Evolutionary conservation across 2,113 vertebrate species (phyloP), one percentile per base, ranked within the genome.

Genomic region (Baryphthengus martii): DNA sequence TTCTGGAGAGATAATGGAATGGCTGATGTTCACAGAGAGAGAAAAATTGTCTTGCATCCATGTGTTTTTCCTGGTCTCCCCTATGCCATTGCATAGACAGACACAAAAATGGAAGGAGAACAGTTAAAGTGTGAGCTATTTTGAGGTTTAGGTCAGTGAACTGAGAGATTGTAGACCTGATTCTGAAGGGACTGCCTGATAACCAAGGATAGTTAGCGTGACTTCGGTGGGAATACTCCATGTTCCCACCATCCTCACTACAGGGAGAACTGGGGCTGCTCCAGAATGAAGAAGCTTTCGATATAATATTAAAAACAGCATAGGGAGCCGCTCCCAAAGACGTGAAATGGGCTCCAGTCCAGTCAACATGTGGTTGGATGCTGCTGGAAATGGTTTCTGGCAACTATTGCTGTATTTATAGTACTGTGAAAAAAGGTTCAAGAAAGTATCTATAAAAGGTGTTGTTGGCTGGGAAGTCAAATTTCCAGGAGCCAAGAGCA

Each of bases 381-480:
- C 78, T 97, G 95, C 93, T 97, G 96, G 93, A 91, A 97, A 85
- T 8, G 7, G 59, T 97, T 97, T 95, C 97, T 98, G 98, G 98
- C 98, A 98, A 74, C 81, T 87, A 63, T 40, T 71, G 77, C 89
- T 96, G 2, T 97, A 98, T 97, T 98, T 98, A 97, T 93, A 97
- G 93, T 88, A 92, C 92, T 92, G 93, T 49, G 95, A 96, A 97
- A 96, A 97, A 95, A 75, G 72, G 93, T 92, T 98, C 92, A 97
- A 98, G 97, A 98, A 98, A 98, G 96, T 96, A 97, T 97, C 97
- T 97, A 97, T 98, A 98, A 98, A 98, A 98, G 98, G 97, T 98
- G 96, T 95, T 97, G 96, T 96, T 98, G 98, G 98, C 98, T 95
- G 95, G 90, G 95, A 97, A 97, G 94, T 89, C 81, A 93, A 95